Percentiles rank a stretch among this genome's conserved stretches.
Conservation (phyloP, 2,888 invertebrate genomes). For the Limenitis camilla region DNA sequence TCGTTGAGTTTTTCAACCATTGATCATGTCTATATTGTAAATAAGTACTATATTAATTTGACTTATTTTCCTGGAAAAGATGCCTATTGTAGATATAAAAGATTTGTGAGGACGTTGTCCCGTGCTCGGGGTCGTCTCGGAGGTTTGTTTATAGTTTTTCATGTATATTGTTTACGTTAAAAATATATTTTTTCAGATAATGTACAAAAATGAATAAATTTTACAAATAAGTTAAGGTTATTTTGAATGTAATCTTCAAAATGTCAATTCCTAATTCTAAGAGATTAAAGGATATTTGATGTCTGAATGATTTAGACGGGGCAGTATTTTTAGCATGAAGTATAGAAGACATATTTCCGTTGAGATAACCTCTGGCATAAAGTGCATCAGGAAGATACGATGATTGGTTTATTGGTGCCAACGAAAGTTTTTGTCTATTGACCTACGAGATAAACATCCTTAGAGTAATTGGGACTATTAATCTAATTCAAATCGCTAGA, state of each 20-base stretch:
- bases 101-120: conserved; percentile 40
- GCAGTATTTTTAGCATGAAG: too few relatives aligned
- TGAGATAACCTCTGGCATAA: too few relatives aligned
- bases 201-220: too few relatives aligned
- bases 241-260: too few relatives aligned
- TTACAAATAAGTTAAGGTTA: too few relatives aligned
- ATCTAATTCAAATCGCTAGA: conserved; percentile 63
- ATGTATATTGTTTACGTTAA: conserved; percentile 32
- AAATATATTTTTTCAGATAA: too few relatives aligned
- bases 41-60: conserved; percentile 10
- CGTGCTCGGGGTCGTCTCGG: conserved; percentile 36
- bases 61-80: conserved; percentile 30
- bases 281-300: too few relatives aligned
- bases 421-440: conserved; percentile 33
- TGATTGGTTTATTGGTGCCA: conserved; percentile 12
- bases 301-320: too few relatives aligned
- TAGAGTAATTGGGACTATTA: conserved; percentile 55
- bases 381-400: neutral
- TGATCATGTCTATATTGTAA: conserved; percentile 12
- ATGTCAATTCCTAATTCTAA: too few relatives aligned
- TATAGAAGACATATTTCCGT: too few relatives aligned
- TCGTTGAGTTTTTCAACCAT: conserved; percentile 20
- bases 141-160: conserved; percentile 37
- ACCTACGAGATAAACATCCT: conserved; percentile 41
- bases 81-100: conserved; percentile 43